Evolutionary conservation across 2,797 vertebrate species (phyloP), one percentile per base, ranked within the genome.

Genomic region (Todus mexicanus): DNA sequence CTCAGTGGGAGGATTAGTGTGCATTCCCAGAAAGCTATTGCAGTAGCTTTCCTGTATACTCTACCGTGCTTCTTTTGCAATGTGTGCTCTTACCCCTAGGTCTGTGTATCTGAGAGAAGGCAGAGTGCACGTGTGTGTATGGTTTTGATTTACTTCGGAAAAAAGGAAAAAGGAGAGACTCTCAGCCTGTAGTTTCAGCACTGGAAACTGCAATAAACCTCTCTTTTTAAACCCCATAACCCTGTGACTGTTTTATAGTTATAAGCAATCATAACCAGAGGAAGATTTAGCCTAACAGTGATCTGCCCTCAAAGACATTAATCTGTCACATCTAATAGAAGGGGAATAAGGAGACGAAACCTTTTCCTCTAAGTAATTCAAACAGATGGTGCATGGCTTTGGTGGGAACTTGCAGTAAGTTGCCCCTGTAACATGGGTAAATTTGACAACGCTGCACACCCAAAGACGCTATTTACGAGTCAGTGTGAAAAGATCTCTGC

Each of bases 211-310:
- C 69, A 92, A 92, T 96, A 96, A 96, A 89, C 87, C 61, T 93
- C 87, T 89, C 73, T 94, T 94, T 91, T 83, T 94, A 94, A 92
- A 90, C 14, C 42, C 42, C 51, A 74, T 84, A 93, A 95, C 88
- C 76, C 80, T 83, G 64, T 87, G 91, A 94, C 92, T 95, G 84
- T 92, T 96, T 97, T 92, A 96, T 71, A 93, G 92, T 82, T 95
- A 92, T 91, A 94, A 74, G 82, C 79, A 93, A 93, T 90, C 86
- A 94, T 93, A 96, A 96, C 90, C 93, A 92, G 87, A 57, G 74
- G 94, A 91, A 91, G 70, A 90, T 83, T 92, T 87, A 93, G 78
- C 53, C 88, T 92, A 91, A 89, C 88, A 90, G 71, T 90, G 79
- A 96, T 93, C 86, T 96, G 84, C 81, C 87, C 91, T 93, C 75